phyloP scores from a whole-genome alignment of 2,113 vertebrate genomes.

The Peucedramus taeniatus region DNA sequence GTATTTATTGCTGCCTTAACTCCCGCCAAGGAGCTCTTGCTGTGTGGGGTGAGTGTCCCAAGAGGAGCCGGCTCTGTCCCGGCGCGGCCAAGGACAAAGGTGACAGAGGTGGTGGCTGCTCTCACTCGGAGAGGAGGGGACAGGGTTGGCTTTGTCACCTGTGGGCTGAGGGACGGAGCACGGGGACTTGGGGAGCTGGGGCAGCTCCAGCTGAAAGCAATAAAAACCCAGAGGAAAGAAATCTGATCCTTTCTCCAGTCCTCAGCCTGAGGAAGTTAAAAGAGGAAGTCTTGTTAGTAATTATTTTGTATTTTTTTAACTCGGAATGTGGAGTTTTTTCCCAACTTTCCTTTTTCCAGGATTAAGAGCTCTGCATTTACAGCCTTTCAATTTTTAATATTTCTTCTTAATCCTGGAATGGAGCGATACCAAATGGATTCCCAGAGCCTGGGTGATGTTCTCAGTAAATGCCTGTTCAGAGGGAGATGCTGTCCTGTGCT shows the following conservation, averaged over 20 bases:
- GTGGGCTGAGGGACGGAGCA: not conserved
- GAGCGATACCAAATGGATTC: conserved; percentile 21
- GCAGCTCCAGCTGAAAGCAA: conserved; percentile 60
- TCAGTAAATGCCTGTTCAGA: not conserved
- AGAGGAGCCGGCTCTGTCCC: not conserved
- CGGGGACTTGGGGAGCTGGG: not conserved
- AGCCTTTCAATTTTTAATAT: conserved; percentile 27
- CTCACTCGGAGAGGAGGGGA: not conserved
- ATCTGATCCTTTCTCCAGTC: conserved; percentile 23
- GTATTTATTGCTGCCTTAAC: conserved; percentile 70
- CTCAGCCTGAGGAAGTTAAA: conserved; percentile 42
- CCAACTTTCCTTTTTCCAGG: not conserved
- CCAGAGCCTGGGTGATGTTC: not conserved
- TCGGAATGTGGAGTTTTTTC: not conserved
- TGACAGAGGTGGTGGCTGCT: not conserved
- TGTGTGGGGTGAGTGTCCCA: not conserved
- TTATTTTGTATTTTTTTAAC: conserved; percentile 23
- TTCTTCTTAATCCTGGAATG: not conserved
- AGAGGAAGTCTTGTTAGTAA: not conserved
- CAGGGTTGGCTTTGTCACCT: not conserved
- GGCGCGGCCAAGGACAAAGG: not conserved
- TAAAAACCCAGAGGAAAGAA: conserved; percentile 52
- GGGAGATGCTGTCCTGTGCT: not conserved
- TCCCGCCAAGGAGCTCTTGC: not conserved
- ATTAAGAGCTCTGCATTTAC: conserved; percentile 23